Evolutionary conservation across 2,113 vertebrate genomes (phyloP).

Genomic region (Platichthys stellatus): DNA sequence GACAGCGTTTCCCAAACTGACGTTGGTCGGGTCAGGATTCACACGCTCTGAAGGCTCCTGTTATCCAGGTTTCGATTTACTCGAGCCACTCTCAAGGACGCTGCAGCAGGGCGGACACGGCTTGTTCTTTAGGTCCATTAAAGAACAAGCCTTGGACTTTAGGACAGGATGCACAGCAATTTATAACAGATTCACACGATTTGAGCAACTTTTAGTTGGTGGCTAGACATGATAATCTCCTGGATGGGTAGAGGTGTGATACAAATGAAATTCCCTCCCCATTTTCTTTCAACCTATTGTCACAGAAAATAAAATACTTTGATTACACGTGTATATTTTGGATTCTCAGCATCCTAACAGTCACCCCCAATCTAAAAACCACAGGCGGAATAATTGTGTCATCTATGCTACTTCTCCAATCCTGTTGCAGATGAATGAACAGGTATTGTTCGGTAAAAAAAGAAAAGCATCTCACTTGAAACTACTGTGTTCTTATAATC

Average conservation of each 20-base stretch:
- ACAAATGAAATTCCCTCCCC: neutral
- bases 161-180: conserved; percentile 3
- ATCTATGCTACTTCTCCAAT: too few relatives aligned
- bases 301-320: too few relatives aligned
- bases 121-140: neutral
- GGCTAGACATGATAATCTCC: conserved; percentile 32
- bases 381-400: too few relatives aligned
- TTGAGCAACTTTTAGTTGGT: conserved; percentile 1
- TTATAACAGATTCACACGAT: conserved; percentile 18
- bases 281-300: neutral
- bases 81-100: conserved; percentile 47
- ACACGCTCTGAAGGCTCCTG: conserved; percentile 26
- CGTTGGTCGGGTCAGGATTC: conserved; percentile 30
- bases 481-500: neutral
- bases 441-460: too few relatives aligned
- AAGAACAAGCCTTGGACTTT: conserved; percentile 27
- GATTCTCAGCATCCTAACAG: too few relatives aligned
- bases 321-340: too few relatives aligned
- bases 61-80: conserved; percentile 57
- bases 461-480: too few relatives aligned
- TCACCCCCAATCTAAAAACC: too few relatives aligned
- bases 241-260: neutral
- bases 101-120: conserved; percentile 30
- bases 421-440: too few relatives aligned
- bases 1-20: conserved; percentile 37